Conservation (phyloP, 2,888 invertebrate genomes). For the Nasonia oneida region DNA sequence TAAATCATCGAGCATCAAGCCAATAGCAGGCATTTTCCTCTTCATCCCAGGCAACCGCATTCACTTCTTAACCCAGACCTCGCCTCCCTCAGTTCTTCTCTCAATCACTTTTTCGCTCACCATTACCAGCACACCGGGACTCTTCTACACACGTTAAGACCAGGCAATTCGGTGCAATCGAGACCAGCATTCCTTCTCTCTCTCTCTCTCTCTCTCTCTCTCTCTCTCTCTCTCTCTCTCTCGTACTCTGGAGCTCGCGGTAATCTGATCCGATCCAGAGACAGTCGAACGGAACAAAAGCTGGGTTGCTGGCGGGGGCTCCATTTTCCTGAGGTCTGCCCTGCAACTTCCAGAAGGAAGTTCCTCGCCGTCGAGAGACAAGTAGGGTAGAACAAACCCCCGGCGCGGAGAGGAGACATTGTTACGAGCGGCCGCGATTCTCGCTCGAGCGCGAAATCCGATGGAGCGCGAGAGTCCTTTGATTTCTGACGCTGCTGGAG, state of each 20-base stretch:
- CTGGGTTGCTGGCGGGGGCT: background rate
- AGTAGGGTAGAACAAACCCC: constrained; percentile 34
- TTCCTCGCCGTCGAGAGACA: constrained; percentile 23
- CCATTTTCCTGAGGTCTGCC: constrained; percentile 17
- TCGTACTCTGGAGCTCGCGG: constrained; percentile 63
- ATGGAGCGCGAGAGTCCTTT: constrained; percentile 28
- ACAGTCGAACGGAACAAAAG: constrained; percentile 72
- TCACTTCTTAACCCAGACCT: background rate
- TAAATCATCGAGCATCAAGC: background rate
- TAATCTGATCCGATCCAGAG: constrained; percentile 72
- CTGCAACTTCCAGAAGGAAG: constrained; percentile 3
- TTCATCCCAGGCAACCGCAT: background rate
- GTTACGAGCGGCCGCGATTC: constrained; percentile 69
- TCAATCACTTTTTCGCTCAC: background rate
- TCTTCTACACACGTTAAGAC: constrained; percentile 64
- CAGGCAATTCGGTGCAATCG: constrained; percentile 71
- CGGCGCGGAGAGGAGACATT: constrained; percentile 65
- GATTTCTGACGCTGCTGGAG: background rate
- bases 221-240: background rate
- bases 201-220: constrained; percentile 3
- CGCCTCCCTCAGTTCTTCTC: background rate
- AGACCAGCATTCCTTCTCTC: constrained; percentile 71
- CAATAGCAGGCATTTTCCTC: background rate
- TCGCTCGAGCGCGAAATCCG: constrained; percentile 55
- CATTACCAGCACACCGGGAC: constrained; percentile 59